These are phyloP conservation scores for Antheraea assamensis DNA, from an alignment of 2,888 invertebrate genomes.

Conservation along the genomic window DNA sequence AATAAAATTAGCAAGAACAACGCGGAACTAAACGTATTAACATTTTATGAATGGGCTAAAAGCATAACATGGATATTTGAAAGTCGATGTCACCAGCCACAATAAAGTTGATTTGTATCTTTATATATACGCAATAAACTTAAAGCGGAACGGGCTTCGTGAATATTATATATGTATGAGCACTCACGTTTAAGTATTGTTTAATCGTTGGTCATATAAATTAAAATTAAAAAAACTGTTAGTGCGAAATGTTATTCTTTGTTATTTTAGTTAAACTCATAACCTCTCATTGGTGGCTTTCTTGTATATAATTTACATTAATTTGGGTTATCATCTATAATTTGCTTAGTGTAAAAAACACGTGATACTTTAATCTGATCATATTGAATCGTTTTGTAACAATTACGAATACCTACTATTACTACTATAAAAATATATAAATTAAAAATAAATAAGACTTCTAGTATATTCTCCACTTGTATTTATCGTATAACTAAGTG, in stretches of 20 bases:
- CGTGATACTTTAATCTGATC: too few relatives aligned
- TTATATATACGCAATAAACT: neutral
- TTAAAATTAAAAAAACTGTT: neutral
- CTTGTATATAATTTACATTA: neutral
- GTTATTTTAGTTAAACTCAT: neutral
- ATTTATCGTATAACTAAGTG: too few relatives aligned
- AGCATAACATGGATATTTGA: slow-evolving; percentile 61
- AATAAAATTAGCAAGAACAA: slow-evolving; percentile 69
- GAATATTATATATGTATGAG: neutral
- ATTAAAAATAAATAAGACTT: too few relatives aligned
- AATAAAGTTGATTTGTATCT: slow-evolving; percentile 27
- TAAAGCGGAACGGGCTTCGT: neutral
- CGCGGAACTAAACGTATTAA: slow-evolving; percentile 66
- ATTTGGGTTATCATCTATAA: neutral
- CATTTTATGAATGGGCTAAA: slow-evolving; percentile 71
- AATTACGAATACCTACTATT: neutral
- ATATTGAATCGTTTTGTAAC: neutral
- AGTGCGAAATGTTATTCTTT: neutral
- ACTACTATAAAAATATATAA: too few relatives aligned
- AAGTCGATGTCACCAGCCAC: slow-evolving; percentile 57
- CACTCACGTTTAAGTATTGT: neutral
- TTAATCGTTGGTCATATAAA: neutral
- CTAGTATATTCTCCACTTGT: too few relatives aligned
- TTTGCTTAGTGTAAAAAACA: too few relatives aligned
- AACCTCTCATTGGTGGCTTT: neutral